Base-by-base conservation (phyloP, 2,888 invertebrate genomes). In the Athrips mouffetella region DNA sequence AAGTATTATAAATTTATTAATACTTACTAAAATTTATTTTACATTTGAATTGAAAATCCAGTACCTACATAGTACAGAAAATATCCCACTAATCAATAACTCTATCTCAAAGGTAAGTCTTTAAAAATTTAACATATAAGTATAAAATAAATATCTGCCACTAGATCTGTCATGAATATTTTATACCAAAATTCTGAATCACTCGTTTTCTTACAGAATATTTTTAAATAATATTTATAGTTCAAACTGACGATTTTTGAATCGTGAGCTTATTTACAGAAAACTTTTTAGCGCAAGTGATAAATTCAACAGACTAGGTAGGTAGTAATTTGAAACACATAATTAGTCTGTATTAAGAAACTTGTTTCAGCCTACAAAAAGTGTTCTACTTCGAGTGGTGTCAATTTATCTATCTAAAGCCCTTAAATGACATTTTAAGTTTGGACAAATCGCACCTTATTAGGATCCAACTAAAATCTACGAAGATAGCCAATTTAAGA, bases 1-100 rank as follows among this genome's bases (percentile, higher is more conserved):
- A 16, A 41, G 25, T 41, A 41, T 41, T 27, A 41, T 41, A 41
- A 41, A 41, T 41, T 7, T 41, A 25, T 41, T 37, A 21, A 37
- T 37, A 37, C 11, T 37, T 21, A 5, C 37, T 4, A 37, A 20
- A 27, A 18, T 11, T 41, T 3, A n/a, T 20, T 40, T 25, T 13
- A n/a, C 25, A 15, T n/a, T 11, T 33, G 16, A 13, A 33, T 16
- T 33, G 8, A 16, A 33, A 33, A 16, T 33, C 16, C 33, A 33
- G 16, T 33, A 33, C n/a, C n/a, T n/a, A n/a, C n/a, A n/a, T n/a
- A n/a, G n/a, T n/a, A n/a, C n/a, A n/a, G n/a, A n/a, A n/a, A n/a
- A n/a, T n/a, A n/a, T n/a, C n/a, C n/a, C n/a, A n/a, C n/a, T n/a
- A n/a, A n/a, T n/a, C n/a, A n/a, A n/a, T n/a, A n/a, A n/a, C n/a